phyloP scores from a whole-genome alignment of 2,797 vertebrate genomes.

The Borostomias antarcticus region DNA sequence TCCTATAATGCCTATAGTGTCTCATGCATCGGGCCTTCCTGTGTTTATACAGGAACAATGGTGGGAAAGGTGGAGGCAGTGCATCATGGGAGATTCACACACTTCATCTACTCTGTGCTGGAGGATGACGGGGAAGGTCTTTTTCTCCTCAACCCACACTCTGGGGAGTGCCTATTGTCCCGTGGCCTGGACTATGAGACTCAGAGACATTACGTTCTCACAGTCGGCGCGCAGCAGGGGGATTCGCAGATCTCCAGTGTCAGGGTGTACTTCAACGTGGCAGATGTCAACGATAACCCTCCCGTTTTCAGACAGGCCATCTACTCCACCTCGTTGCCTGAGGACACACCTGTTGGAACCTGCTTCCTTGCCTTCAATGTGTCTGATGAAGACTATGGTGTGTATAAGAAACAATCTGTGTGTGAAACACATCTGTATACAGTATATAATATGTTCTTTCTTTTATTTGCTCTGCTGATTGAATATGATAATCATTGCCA shows the following conservation, averaged over 20 bases:
- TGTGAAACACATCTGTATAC: no score
- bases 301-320: constrained; percentile 67
- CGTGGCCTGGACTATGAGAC: constrained; percentile 76
- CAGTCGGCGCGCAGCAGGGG: constrained; percentile 59
- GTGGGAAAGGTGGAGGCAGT: constrained; percentile 69
- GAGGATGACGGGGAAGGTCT: constrained; percentile 78
- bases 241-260: constrained; percentile 60
- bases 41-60: constrained; percentile 70
- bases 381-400: constrained; percentile 77
- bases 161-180: constrained; percentile 78
- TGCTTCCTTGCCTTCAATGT: constrained; percentile 74
- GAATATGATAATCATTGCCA: no score
- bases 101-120: constrained; percentile 69
- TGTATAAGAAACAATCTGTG: no score
- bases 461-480: no score
- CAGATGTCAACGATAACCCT: constrained; percentile 79
- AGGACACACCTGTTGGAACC: constrained; percentile 59
- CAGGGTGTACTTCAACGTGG: constrained; percentile 78
- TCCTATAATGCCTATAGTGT: not conserved
- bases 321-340: constrained; percentile 61
- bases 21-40: constrained; percentile 6
- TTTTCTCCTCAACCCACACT: constrained; percentile 74
- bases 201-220: constrained; percentile 73
- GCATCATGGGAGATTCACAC: constrained; percentile 46
- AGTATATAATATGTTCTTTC: no score